A percentile compares a stretch with the other conserved stretches of the same genome.
Conservation (phyloP, 2,888 invertebrate species). For the Heliothis peltigera region DNA sequence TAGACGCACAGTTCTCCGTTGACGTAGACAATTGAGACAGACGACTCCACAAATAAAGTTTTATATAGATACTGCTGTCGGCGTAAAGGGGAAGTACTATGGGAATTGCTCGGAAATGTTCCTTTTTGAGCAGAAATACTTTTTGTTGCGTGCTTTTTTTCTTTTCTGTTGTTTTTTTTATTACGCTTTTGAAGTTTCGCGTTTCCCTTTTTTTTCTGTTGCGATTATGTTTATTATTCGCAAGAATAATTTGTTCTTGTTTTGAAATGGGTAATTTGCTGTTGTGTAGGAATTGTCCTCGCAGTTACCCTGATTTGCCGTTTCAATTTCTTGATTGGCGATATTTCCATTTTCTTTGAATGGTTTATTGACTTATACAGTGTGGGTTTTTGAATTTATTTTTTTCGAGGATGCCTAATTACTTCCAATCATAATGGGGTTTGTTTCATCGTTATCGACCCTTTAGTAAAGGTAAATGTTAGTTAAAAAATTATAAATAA, state of each 20-base stretch:
- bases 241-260: conserved; percentile 22
- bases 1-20: conserved; percentile 58
- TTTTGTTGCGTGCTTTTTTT: conserved; percentile 26
- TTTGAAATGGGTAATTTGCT: background rate
- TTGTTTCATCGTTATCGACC: too few species aligned
- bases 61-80: conserved; percentile 63
- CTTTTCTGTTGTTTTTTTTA: conserved; percentile 17
- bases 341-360: background rate
- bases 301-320: background rate
- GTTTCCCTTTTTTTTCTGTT: conserved; percentile 18
- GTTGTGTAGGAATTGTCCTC: conserved; percentile 1
- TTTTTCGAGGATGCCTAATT: too few species aligned
- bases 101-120: conserved; percentile 55
- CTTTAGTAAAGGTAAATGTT: too few species aligned
- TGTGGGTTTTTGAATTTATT: too few species aligned
- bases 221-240: conserved; percentile 32
- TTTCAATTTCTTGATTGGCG: background rate
- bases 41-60: conserved; percentile 70
- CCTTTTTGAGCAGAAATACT: conserved; percentile 40
- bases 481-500: too few species aligned
- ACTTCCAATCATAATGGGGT: too few species aligned
- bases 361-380: background rate
- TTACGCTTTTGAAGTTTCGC: conserved; percentile 23
- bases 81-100: conserved; percentile 64
- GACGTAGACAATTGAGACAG: conserved; percentile 67